Percentiles rank a stretch among this genome's conserved stretches.
phyloP scores from a whole-genome alignment of 2,113 vertebrate genomes.

The Gobio gobio region DNA sequence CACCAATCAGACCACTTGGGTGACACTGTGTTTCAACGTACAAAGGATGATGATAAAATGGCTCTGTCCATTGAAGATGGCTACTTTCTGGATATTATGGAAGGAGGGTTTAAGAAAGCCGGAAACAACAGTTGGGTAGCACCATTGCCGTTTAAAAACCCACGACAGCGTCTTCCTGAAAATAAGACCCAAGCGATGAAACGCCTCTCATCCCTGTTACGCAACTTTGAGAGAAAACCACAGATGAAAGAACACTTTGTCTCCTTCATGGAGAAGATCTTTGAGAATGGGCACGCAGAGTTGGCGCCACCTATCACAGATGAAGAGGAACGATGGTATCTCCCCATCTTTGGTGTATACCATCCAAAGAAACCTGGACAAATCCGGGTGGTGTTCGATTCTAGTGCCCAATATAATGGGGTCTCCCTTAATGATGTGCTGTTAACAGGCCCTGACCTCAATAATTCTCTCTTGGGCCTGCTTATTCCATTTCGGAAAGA shows the following conservation, averaged over 20 bases:
- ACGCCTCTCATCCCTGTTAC: neutral
- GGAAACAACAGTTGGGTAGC: neutral
- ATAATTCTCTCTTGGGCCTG: neutral
- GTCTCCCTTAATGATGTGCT: neutral
- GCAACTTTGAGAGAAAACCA: neutral
- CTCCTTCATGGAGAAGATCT: neutral
- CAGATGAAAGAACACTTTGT: neutral
- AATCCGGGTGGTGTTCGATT: neutral
- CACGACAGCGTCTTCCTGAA: neutral
- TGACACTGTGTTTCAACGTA: neutral
- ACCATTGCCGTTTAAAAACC: neutral
- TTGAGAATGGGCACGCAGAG: neutral
- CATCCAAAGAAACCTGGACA: conserved; percentile 1
- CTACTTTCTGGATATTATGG: neutral
- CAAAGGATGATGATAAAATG: neutral
- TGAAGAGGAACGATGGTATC: neutral
- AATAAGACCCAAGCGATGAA: neutral
- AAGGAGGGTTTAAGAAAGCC: neutral
- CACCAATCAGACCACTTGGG: neutral
- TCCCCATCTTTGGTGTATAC: neutral
- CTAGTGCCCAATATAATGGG: neutral
- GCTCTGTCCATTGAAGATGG: neutral
- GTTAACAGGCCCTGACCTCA: neutral
- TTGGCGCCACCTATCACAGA: neutral
- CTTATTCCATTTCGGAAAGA: neutral